phyloP scores from a whole-genome alignment of 53 echinoderm and acorn worm genomes.

The Echinarachnius parma region DNA sequence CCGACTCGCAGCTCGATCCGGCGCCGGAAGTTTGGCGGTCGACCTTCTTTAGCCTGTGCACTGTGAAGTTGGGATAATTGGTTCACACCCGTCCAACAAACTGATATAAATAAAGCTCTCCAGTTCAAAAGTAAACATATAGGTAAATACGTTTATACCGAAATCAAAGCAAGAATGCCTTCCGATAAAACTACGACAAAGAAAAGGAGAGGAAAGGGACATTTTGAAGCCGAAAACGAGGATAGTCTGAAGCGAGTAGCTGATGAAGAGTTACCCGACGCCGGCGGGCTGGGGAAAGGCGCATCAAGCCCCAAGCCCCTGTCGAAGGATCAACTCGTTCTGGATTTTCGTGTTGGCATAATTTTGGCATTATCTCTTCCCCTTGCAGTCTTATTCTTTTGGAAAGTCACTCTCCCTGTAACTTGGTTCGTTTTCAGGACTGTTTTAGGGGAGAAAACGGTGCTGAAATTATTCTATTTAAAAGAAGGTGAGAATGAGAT shows the following conservation, averaged over 20 bases:
- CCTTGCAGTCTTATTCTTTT: constrained; percentile 23
- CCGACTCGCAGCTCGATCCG: no score
- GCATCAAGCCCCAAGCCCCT: constrained; percentile 20
- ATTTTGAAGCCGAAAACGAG: no score
- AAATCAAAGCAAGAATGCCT: no score
- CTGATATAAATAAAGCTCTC: no score
- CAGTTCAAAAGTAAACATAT: no score
- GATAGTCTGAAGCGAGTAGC: background rate
- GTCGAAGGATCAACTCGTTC: constrained; percentile 6
- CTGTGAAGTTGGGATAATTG: no score
- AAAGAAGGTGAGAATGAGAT: constrained; percentile 32
- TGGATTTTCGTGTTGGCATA: constrained; percentile 27
- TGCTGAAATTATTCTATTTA: constrained; percentile 8
- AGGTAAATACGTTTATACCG: no score
- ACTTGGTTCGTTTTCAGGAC: constrained; percentile 31
- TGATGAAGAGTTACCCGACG: background rate
- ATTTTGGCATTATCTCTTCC: constrained; percentile 31
- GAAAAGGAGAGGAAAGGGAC: no score
- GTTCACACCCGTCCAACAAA: no score
- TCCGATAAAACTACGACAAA: no score
- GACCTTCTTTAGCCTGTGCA: no score
- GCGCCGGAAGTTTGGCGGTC: no score
- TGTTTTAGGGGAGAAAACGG: constrained; percentile 10
- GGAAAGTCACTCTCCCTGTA: constrained; percentile 35
- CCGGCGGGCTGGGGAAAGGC: constrained; percentile 4